Evolutionary conservation across 1,140 invertebrate genomes (phyloP).

Genomic region (Babylonia areolata): DNA sequence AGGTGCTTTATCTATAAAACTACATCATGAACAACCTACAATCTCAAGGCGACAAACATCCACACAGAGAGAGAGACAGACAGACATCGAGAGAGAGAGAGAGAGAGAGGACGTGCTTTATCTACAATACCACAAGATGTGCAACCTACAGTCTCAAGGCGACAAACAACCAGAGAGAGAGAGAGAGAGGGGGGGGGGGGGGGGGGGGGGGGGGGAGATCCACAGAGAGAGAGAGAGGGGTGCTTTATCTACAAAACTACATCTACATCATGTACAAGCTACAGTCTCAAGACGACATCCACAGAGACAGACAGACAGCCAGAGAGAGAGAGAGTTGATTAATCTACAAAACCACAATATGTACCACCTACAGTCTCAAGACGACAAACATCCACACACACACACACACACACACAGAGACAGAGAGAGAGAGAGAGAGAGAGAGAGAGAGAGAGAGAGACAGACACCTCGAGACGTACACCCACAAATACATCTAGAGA

Average conservation of each 20-base stretch:
- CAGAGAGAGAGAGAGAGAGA: slow-evolving; percentile 12
- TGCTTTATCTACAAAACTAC: too few species aligned
- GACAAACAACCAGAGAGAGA: too few species aligned
- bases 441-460: slow-evolving; percentile 16
- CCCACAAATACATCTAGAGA: background rate
- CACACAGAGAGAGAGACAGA: background rate
- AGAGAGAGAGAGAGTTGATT: slow-evolving; percentile 17
- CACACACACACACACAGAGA: background rate
- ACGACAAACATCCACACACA: too few species aligned
- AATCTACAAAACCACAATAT: too few species aligned
- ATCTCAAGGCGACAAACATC: background rate
- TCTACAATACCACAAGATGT: too few species aligned
- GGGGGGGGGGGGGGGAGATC: too few species aligned
- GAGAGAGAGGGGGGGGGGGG: too few species aligned
- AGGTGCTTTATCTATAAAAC: background rate
- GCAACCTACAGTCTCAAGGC: too few species aligned
- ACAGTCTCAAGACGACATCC: too few species aligned
- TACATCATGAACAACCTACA: background rate
- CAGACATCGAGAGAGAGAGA: background rate
- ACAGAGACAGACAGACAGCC: slow-evolving; percentile 25
- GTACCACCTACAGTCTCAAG: too few species aligned
- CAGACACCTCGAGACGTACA: background rate
- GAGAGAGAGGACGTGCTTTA: too few species aligned
- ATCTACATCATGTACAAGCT: too few species aligned
- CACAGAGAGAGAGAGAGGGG: background rate